Conservation (phyloP, 2,888 invertebrate species). For the Watsonalla binaria region DNA sequence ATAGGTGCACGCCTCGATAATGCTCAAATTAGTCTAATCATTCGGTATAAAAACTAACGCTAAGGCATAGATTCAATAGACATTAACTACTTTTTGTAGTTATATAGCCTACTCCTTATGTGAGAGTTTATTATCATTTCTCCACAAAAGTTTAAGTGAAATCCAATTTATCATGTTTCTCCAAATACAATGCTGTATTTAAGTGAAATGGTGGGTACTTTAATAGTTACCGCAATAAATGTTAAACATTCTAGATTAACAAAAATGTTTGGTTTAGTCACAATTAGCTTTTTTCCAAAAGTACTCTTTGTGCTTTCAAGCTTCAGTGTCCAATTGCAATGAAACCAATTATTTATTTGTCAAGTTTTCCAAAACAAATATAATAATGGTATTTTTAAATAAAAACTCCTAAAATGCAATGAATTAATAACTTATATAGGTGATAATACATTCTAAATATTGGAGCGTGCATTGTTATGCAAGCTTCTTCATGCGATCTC, state of each 20-base stretch:
- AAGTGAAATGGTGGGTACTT: background rate
- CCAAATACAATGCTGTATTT: background rate
- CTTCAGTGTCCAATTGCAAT: background rate
- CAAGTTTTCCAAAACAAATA: slow-evolving; percentile 21
- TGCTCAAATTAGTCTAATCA: background rate
- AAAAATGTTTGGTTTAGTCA: background rate
- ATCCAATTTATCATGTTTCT: background rate
- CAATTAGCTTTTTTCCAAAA: background rate
- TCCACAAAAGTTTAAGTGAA: background rate
- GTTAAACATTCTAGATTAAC: background rate
- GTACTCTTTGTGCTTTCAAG: background rate
- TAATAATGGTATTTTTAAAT: too few relatives aligned
- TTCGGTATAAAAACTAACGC: background rate
- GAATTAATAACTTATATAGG: too few relatives aligned
- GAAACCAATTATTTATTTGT: background rate
- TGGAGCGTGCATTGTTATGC: slow-evolving; percentile 14
- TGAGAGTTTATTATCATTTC: background rate
- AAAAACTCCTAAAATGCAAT: too few relatives aligned
- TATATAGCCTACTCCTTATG: background rate
- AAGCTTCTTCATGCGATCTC: slow-evolving; percentile 24
- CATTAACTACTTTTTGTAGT: background rate
- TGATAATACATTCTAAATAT: slow-evolving; percentile 12
- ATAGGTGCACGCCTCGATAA: background rate
- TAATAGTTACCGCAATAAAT: background rate
- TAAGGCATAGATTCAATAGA: background rate